Conservation (phyloP, 2,888 invertebrate species). For the Eupithecia pulchellata region DNA sequence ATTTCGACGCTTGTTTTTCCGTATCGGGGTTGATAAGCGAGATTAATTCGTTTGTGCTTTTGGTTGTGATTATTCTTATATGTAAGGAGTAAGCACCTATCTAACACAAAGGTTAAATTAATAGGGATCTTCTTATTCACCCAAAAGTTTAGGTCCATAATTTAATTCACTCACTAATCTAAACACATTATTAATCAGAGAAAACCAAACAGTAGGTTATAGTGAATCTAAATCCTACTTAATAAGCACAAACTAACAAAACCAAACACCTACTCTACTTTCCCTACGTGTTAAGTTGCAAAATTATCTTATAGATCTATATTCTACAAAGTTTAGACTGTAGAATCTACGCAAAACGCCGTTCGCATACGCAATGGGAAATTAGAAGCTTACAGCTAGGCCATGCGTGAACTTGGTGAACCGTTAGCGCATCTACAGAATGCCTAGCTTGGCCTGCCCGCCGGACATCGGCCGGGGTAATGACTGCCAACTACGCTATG, state of each 20-base stretch:
- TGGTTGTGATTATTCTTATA: no score
- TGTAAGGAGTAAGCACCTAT: not conserved
- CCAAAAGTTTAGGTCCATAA: no score
- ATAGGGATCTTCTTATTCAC: not conserved
- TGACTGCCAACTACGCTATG: conserved; percentile 23
- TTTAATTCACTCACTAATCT: not conserved
- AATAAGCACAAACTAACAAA: not conserved
- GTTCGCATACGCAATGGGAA: conserved; percentile 41
- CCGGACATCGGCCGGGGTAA: conserved; percentile 38
- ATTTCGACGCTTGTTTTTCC: no score
- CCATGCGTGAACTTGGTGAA: conserved; percentile 35
- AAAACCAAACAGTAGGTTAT: not conserved
- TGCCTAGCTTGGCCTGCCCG: conserved; percentile 22
- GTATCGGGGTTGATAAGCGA: no score
- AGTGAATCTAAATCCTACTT: not conserved
- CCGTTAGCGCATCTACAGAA: conserved; percentile 40
- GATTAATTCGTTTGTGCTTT: not conserved
- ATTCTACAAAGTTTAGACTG: not conserved
- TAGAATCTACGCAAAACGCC: conserved; percentile 35
- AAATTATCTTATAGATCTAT: not conserved
- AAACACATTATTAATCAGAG: not conserved
- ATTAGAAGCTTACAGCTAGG: conserved; percentile 42
- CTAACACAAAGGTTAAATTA: not conserved
- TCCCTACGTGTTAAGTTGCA: not conserved
- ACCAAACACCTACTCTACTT: not conserved